Percentiles rank a stretch among this genome's conserved stretches.
Evolutionary conservation across 2,888 invertebrate genomes (phyloP).

Genomic region (Aspidapion aeneum): DNA sequence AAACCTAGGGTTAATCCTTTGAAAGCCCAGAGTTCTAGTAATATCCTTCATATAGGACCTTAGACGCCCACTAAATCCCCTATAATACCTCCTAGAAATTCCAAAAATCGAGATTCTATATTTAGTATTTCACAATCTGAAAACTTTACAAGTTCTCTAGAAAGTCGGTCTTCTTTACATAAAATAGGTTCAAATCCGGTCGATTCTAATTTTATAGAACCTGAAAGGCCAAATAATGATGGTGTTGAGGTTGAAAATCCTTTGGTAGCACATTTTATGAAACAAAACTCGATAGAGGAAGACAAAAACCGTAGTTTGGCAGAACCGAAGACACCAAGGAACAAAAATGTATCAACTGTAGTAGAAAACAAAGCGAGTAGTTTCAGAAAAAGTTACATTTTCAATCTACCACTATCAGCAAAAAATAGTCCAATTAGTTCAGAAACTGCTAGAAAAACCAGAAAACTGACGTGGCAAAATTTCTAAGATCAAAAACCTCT

Average conservation of each 20-base stretch:
- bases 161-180: conserved; percentile 17
- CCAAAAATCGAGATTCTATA: conserved; percentile 48
- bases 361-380: conserved; percentile 34
- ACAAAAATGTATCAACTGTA: conserved; percentile 24
- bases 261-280: conserved; percentile 41
- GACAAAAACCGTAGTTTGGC: conserved; percentile 11
- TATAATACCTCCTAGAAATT: conserved; percentile 36
- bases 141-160: conserved; percentile 47
- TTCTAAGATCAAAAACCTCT: conserved; percentile 46
- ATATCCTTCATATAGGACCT: neutral
- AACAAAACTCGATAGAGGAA: conserved; percentile 36
- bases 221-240: too few relatives aligned
- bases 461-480: conserved; percentile 34
- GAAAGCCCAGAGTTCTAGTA: too few relatives aligned
- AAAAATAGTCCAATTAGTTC: conserved; percentile 15
- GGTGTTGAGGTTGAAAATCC: too few relatives aligned
- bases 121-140: conserved; percentile 24
- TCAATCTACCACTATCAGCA: conserved; percentile 9
- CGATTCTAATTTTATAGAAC: conserved; percentile 7
- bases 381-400: conserved; percentile 28
- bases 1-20: too few relatives aligned
- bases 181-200: conserved; percentile 6
- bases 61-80: conserved; percentile 29
- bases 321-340: conserved; percentile 9
- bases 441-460: conserved; percentile 3